These are phyloP conservation scores for Dicrurus megarhynchus DNA, from an alignment of 2,113 vertebrate genomes.

Conservation along the genomic window DNA sequence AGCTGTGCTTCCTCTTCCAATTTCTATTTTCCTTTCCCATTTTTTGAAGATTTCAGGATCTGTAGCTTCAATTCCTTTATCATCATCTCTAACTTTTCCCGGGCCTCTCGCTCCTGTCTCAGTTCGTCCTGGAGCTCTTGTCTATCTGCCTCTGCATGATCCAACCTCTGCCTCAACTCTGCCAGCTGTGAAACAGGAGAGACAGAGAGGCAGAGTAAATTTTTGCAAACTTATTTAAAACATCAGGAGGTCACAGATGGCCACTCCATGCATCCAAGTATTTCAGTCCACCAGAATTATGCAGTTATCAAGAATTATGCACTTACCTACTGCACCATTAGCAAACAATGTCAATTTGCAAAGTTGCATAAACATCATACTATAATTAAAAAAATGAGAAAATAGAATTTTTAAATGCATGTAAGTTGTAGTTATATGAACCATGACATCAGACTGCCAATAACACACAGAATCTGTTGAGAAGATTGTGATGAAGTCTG, in stretches of 20 bases:
- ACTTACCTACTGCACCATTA: not conserved
- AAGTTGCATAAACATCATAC: not conserved
- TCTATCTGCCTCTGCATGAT: constrained; percentile 90
- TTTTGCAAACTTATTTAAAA: not conserved
- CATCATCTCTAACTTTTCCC: constrained; percentile 89
- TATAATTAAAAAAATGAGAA: not conserved
- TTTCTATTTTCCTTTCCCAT: constrained; percentile 71
- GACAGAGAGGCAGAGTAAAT: not conserved
- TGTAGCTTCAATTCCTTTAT: constrained; percentile 91
- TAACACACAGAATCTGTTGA: not conserved
- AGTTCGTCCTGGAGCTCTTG: constrained; percentile 94
- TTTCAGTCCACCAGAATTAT: not conserved
- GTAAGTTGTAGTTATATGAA: not conserved
- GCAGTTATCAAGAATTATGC: not conserved
- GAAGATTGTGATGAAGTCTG: not conserved
- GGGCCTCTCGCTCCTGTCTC: constrained; percentile 88
- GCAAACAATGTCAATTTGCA: not conserved
- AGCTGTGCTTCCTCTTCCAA: not conserved
- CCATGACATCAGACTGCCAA: not conserved
- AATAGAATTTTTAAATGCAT: not conserved
- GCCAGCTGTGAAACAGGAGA: constrained; percentile 77
- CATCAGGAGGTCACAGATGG: not conserved
- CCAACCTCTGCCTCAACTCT: constrained; percentile 87
- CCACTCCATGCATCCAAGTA: not conserved
- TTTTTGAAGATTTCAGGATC: constrained; percentile 82